phyloP scores from a whole-genome alignment of 2,888 invertebrate genomes.

The Ferrisia virgata region DNA sequence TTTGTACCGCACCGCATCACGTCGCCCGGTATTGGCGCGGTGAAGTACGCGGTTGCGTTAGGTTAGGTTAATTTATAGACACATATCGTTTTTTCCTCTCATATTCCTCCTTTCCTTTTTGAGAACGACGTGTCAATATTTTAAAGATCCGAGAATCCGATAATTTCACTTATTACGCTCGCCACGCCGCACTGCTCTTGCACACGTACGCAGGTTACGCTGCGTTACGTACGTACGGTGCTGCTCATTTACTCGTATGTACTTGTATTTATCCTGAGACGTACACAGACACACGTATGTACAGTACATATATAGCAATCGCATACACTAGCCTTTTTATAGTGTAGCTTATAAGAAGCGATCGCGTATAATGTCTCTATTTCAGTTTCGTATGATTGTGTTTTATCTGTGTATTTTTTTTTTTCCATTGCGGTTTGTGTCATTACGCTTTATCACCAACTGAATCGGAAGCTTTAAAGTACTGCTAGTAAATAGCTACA shows the following conservation, averaged over 20 bases:
- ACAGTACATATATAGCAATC: neutral
- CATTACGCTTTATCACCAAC: constrained; percentile 19
- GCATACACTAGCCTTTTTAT: neutral
- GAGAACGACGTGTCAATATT: constrained; percentile 42
- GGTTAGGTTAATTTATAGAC: constrained; percentile 22
- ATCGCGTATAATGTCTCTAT: constrained; percentile 30
- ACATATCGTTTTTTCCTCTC: constrained; percentile 9
- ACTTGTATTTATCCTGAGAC: too few species aligned
- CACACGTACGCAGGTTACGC: neutral
- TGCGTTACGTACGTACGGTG: too few species aligned
- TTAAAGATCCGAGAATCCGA: constrained; percentile 37
- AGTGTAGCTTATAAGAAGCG: neutral
- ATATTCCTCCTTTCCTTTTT: constrained; percentile 39
- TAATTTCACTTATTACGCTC: constrained; percentile 30
- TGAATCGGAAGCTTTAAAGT: constrained; percentile 30
- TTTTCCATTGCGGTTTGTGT: constrained; percentile 20
- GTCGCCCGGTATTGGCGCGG: too few species aligned
- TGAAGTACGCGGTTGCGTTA: neutral
- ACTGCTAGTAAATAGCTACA: constrained; percentile 26
- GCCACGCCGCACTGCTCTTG: neutral
- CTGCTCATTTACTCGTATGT: too few species aligned
- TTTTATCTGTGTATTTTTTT: constrained; percentile 13
- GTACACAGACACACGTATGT: neutral
- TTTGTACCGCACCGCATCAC: too few species aligned
- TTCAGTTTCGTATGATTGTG: constrained; percentile 18